Conservation (phyloP, 2,888 invertebrate genomes). For the Sesamia inferens region DNA sequence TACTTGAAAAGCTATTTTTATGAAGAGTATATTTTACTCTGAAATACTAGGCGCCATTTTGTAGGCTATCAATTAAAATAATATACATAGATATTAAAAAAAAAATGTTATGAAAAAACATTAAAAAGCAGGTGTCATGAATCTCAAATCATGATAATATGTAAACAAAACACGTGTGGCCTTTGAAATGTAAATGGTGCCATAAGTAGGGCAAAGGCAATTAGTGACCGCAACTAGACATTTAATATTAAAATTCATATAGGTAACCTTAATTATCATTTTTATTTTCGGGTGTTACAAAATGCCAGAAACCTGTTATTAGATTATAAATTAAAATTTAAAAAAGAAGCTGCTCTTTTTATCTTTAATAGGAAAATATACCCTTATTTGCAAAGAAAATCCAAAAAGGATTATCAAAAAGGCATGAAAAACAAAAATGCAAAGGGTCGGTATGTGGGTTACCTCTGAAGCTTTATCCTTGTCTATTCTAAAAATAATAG, state of each 20-base stretch:
- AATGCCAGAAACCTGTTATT: slow-evolving; percentile 29
- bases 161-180: slow-evolving; percentile 41
- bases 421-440: not conserved
- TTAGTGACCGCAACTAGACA: slow-evolving; percentile 56
- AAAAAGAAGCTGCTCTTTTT: not conserved
- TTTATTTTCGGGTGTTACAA: slow-evolving; percentile 11
- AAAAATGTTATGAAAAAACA: slow-evolving; percentile 5
- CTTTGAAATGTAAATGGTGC: slow-evolving; percentile 64
- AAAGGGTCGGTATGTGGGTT: not conserved
- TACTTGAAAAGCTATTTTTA: not conserved
- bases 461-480: slow-evolving; percentile 13
- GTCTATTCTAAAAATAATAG: not conserved
- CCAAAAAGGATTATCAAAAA: not conserved
- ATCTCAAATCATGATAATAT: slow-evolving; percentile 45
- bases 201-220: slow-evolving; percentile 53
- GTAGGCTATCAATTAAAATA: no score
- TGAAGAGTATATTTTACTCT: not conserved
- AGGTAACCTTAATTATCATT: slow-evolving; percentile 39
- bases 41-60: no score
- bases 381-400: not conserved
- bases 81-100: no score
- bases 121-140: slow-evolving; percentile 47
- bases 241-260: slow-evolving; percentile 59
- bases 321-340: slow-evolving; percentile 33
- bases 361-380: not conserved